phyloP scores from a whole-genome alignment of 2,797 vertebrate genomes.

The Cossypha caffra region DNA sequence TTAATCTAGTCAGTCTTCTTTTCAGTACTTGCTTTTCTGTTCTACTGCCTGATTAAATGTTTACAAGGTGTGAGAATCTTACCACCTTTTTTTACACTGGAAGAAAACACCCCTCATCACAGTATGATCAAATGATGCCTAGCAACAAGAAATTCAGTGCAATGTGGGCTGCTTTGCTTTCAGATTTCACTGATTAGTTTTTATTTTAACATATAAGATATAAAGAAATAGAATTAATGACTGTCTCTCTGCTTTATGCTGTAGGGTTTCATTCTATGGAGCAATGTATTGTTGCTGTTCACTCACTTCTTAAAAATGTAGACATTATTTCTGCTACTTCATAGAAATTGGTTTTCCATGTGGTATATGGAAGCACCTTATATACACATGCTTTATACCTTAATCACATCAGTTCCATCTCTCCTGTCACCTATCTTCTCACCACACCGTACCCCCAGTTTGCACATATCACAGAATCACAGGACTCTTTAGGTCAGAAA shows the following conservation, averaged over 20 bases:
- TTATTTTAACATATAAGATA: conserved; percentile 12
- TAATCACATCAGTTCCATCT: neutral
- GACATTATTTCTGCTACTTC: neutral
- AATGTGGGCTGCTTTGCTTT: neutral
- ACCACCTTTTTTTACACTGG: neutral
- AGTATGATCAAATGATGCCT: neutral
- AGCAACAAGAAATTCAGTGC: neutral
- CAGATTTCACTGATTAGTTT: neutral
- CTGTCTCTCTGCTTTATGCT: neutral
- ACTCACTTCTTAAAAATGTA: neutral
- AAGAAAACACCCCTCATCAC: neutral
- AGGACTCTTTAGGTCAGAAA: neutral
- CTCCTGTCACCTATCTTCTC: neutral
- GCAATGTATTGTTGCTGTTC: neutral
- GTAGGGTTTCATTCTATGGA: neutral
- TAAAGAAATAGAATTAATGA: neutral
- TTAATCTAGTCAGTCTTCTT: neutral
- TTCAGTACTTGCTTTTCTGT: neutral
- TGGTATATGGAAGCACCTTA: neutral
- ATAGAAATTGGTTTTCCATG: neutral
- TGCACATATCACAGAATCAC: neutral
- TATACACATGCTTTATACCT: neutral
- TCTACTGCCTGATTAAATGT: neutral
- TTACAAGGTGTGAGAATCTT: neutral
- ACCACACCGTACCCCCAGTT: neutral